These are phyloP conservation scores for Mola mola DNA, from an alignment of 2,113 vertebrate genomes.

Conservation along the genomic window DNA sequence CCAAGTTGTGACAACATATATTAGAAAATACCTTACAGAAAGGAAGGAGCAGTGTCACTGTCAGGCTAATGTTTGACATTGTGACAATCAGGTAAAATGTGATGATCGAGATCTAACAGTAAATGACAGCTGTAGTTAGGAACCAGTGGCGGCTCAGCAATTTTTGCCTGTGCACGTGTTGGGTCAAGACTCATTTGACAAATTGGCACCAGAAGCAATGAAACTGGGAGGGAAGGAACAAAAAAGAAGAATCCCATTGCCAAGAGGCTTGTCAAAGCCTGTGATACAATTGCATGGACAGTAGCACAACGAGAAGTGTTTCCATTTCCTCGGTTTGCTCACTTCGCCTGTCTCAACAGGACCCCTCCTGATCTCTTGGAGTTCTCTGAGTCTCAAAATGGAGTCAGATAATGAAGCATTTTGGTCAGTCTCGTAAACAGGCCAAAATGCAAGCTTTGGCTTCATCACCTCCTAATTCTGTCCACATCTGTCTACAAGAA, in stretches of 20 bases:
- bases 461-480: too few relatives aligned
- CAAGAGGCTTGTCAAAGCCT: conserved; percentile 75
- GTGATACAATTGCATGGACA: conserved; percentile 70
- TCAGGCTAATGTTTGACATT: conserved; percentile 37
- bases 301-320: conserved; percentile 67
- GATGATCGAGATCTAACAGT: conserved; percentile 21
- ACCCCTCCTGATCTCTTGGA: conserved; percentile 45
- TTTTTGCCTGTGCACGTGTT: conserved; percentile 17
- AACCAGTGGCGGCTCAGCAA: conserved; percentile 38
- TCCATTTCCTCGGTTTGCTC: conserved; percentile 60
- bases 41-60: too few relatives aligned
- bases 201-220: conserved; percentile 50
- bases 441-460: not conserved
- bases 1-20: too few relatives aligned
- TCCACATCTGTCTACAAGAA: not conserved
- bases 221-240: conserved; percentile 31
- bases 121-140: conserved; percentile 50
- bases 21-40: not conserved
- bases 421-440: not conserved
- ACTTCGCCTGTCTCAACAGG: conserved; percentile 70
- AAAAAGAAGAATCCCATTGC: conserved; percentile 46
- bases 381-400: conserved; percentile 50
- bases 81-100: conserved; percentile 29
- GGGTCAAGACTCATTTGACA: conserved; percentile 56
- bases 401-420: conserved; percentile 28